Evolutionary conservation across 2,113 vertebrate genomes (phyloP).

Genomic region (Illadopsis cleaveri): DNA sequence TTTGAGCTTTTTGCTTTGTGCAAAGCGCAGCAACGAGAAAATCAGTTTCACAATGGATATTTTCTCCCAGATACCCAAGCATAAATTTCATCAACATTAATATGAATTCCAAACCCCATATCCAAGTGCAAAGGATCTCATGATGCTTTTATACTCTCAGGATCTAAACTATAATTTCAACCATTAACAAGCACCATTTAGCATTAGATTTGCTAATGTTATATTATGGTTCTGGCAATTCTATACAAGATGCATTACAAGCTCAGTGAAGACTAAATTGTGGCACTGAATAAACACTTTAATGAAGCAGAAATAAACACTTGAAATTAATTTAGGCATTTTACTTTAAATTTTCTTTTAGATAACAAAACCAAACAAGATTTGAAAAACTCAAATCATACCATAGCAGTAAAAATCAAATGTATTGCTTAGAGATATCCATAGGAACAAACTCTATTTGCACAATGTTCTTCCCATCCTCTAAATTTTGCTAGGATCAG

Average conservation of each 20-base stretch:
- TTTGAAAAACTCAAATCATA: neutral
- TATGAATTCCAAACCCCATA: neutral
- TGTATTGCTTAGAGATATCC: neutral
- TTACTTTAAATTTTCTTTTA: neutral
- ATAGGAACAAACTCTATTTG: neutral
- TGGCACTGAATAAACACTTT: conserved; percentile 32
- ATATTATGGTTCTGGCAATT: conserved; percentile 45
- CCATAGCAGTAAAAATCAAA: neutral
- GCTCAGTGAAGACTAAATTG: conserved; percentile 48
- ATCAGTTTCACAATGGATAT: neutral
- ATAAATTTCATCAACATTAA: neutral
- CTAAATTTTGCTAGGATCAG: neutral
- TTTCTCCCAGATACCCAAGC: neutral
- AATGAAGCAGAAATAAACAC: conserved; percentile 45
- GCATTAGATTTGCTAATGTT: conserved; percentile 48
- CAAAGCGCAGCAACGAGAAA: neutral
- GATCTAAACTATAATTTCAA: conserved; percentile 40
- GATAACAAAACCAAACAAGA: neutral
- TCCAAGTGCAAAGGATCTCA: conserved; percentile 1
- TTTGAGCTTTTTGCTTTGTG: neutral
- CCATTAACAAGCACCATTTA: conserved; percentile 55
- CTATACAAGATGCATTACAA: conserved; percentile 21
- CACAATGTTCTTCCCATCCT: neutral
- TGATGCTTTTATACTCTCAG: neutral
- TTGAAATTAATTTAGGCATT: neutral